These are phyloP conservation scores for Ammodytes dubius DNA, from an alignment of 2,113 vertebrate species.

Conservation along the genomic window DNA sequence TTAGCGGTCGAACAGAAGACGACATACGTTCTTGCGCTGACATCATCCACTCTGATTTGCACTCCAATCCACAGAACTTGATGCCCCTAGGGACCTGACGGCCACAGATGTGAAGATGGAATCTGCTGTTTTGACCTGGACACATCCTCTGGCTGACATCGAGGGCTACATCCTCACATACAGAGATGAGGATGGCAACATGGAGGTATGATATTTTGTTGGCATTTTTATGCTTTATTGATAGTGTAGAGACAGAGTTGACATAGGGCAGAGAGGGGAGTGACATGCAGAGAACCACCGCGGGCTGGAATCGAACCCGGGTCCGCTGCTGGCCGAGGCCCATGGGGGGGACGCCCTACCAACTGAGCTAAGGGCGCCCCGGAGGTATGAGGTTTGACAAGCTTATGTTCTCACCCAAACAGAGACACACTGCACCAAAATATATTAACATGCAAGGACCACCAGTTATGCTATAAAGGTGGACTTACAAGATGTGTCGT, in stretches of 20 bases:
- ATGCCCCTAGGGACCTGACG: slow-evolving; percentile 87
- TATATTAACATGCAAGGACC: neutral
- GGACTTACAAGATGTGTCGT: neutral
- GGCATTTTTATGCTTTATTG: too few relatives aligned
- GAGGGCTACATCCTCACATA: slow-evolving; percentile 89
- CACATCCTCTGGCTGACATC: slow-evolving; percentile 86
- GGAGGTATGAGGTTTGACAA: neutral
- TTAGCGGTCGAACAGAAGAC: neutral
- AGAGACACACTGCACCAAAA: neutral
- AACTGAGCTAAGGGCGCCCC: too few relatives aligned
- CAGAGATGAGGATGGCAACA: slow-evolving; percentile 79
- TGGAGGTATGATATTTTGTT: slow-evolving; percentile 80
- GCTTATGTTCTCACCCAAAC: neutral
- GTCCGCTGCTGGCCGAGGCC: too few relatives aligned
- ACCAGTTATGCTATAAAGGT: neutral
- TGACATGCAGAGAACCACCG: too few relatives aligned
- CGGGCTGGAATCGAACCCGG: too few relatives aligned
- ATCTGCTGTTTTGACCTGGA: slow-evolving; percentile 87
- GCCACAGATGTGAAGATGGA: slow-evolving; percentile 81
- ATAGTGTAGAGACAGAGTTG: too few relatives aligned
- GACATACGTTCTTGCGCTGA: neutral
- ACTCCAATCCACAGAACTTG: slow-evolving; percentile 84
- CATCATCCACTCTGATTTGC: slow-evolving; percentile 30
- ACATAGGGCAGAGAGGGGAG: too few relatives aligned
- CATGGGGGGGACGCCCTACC: too few relatives aligned